A percentile compares a stretch with the other conserved stretches of the same genome.
phyloP scores from a whole-genome alignment of 2,797 vertebrate species.

The Lagothrix lagotricha region DNA sequence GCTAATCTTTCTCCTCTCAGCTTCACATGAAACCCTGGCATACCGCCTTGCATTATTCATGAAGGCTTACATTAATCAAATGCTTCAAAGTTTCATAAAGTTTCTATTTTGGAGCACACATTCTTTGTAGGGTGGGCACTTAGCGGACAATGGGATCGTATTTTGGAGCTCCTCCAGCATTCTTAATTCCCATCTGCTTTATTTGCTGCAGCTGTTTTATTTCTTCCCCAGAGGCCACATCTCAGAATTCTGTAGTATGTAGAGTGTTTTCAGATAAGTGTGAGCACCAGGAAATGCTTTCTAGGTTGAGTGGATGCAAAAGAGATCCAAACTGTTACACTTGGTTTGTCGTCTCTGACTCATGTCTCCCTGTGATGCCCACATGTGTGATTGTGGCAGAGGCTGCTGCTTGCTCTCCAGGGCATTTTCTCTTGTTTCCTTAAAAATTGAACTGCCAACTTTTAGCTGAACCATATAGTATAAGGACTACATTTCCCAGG shows the following conservation, averaged over 20 bases:
- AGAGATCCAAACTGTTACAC: background rate
- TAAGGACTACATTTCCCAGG: background rate
- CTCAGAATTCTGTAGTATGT: slow-evolving; percentile 24
- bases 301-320: background rate
- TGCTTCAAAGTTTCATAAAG: slow-evolving; percentile 79
- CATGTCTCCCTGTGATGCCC: background rate
- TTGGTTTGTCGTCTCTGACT: background rate
- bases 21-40: slow-evolving; percentile 51
- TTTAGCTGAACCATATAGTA: background rate
- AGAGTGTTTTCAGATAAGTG: slow-evolving; percentile 46
- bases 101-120: slow-evolving; percentile 74
- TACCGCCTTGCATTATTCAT: slow-evolving; percentile 80
- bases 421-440: background rate
- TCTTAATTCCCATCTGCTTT: slow-evolving; percentile 80
- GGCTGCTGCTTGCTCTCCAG: background rate
- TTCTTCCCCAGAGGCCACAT: slow-evolving; percentile 54
- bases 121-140: slow-evolving; percentile 69
- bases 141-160: slow-evolving; percentile 63
- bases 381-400: background rate
- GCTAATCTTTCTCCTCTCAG: slow-evolving; percentile 58
- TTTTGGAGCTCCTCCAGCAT: slow-evolving; percentile 69
- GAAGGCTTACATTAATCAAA: slow-evolving; percentile 76
- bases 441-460: background rate
- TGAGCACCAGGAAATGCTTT: background rate
- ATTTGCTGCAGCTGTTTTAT: slow-evolving; percentile 64